These are phyloP conservation scores for Morelia viridis DNA, from an alignment of 2,797 vertebrate species.

Conservation along the genomic window DNA sequence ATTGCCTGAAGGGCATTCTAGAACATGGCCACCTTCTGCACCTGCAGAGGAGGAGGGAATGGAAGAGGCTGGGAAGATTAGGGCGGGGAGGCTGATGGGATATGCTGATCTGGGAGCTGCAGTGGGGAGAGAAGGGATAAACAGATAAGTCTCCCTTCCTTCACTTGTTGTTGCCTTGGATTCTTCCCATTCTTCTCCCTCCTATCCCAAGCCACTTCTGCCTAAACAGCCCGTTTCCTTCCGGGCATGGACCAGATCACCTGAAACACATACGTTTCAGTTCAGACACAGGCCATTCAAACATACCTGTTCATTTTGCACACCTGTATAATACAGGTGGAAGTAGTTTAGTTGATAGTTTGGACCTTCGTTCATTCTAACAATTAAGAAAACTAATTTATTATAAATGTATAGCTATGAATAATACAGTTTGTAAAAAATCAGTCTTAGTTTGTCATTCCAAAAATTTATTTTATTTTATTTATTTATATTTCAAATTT, in stretches of 20 bases:
- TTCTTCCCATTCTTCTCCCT: background rate
- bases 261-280: background rate
- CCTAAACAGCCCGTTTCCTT: background rate
- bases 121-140: no score
- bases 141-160: no score
- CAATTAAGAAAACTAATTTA: background rate
- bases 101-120: no score
- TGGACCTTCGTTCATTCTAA: background rate
- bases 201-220: background rate
- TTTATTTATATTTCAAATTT: no score
- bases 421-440: background rate
- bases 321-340: background rate
- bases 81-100: no score
- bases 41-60: no score
- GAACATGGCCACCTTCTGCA: no score
- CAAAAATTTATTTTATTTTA: background rate
- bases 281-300: background rate
- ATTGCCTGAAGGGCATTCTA: no score
- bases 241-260: background rate
- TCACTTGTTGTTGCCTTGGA: no score
- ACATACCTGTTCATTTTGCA: background rate
- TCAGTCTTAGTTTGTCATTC: background rate
- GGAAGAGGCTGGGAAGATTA: no score
- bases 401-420: background rate
- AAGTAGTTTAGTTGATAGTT: background rate